Conservation (phyloP, 2,113 vertebrate species). For the Lagopus muta region DNA sequence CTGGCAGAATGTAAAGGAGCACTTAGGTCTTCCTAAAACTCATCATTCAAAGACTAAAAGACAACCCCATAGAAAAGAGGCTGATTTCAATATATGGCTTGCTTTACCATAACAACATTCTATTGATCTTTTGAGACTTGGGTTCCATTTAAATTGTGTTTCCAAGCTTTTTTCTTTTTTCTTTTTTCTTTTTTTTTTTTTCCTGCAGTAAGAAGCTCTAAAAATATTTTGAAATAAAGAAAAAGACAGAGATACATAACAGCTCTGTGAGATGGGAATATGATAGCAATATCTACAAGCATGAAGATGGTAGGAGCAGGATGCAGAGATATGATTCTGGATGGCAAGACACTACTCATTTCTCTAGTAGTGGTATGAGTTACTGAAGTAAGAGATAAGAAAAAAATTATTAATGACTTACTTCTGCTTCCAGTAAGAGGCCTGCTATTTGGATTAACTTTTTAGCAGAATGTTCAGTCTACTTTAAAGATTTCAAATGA, state of each 20-base stretch:
- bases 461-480: neutral
- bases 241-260: neutral
- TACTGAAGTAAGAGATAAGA: neutral
- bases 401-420: neutral
- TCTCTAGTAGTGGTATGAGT: neutral
- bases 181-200: too few relatives aligned
- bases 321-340: neutral
- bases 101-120: neutral
- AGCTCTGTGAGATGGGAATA: neutral
- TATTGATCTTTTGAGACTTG: neutral
- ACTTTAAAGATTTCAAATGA: neutral
- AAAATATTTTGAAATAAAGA: neutral
- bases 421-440: neutral
- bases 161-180: neutral
- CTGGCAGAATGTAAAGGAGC: neutral
- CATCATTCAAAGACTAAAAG: neutral
- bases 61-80: neutral
- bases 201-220: neutral
- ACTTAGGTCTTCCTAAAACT: neutral
- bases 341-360: accelerated
- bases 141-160: neutral
- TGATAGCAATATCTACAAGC: neutral
- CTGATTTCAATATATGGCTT: neutral
- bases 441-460: neutral
- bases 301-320: neutral